Conservation (phyloP, 1,140 invertebrate genomes). For the Aphelenchoides fujianensis region DNA sequence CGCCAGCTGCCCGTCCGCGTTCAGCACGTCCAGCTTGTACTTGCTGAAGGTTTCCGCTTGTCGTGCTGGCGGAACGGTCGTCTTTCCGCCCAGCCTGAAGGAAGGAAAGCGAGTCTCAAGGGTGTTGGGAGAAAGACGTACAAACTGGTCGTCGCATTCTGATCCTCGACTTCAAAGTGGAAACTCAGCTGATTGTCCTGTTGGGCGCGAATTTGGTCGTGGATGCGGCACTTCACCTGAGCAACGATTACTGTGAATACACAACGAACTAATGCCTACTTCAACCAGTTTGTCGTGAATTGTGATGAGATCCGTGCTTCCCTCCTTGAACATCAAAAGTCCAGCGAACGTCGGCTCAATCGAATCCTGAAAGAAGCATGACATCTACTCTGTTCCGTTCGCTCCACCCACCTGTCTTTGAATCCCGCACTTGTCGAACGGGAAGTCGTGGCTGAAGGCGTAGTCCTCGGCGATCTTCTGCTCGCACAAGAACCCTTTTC, state of each 20-base stretch:
- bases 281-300: constrained; percentile 36
- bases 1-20: constrained; percentile 8
- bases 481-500: constrained; percentile 28
- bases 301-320: constrained; percentile 34
- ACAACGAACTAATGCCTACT: constrained; percentile 4
- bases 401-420: constrained; percentile 22
- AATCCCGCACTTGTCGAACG: constrained; percentile 29
- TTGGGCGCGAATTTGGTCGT: constrained; percentile 13
- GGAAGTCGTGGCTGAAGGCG: constrained; percentile 23
- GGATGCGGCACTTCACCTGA: constrained; percentile 32
- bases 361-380: no score
- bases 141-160: constrained; percentile 4
- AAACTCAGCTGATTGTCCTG: constrained; percentile 18
- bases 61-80: not conserved
- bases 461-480: constrained; percentile 33
- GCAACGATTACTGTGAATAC: not conserved
- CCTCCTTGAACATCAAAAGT: constrained; percentile 35
- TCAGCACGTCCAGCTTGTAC: constrained; percentile 14
- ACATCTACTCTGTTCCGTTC: no score
- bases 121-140: not conserved
- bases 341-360: constrained; percentile 23
- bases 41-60: constrained; percentile 7
- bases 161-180: constrained; percentile 12
- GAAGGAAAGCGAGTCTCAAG: no score
- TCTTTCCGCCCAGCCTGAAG: constrained; percentile 3